Percentiles rank a stretch among this genome's conserved stretches.
Conservation (phyloP, 2,797 vertebrate species). For the Lacerta agilis region DNA sequence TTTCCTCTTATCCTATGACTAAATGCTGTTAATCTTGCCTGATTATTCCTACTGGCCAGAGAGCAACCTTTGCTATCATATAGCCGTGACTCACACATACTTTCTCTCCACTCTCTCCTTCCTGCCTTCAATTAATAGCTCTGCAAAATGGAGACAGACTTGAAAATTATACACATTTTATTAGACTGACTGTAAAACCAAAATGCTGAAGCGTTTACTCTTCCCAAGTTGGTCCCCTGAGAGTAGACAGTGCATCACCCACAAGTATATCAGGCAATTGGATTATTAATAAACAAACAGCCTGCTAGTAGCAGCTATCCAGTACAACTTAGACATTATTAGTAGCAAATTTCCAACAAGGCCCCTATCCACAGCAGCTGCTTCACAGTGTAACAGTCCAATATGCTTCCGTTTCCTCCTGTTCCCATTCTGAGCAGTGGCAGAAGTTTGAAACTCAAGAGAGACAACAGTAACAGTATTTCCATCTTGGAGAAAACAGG, state of each 20-base stretch:
- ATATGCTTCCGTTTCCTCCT: not conserved
- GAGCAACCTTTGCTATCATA: not conserved
- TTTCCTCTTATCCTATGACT: constrained; percentile 2
- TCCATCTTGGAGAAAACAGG: constrained; percentile 10
- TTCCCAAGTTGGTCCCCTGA: constrained; percentile 42
- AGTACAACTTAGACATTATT: not conserved
- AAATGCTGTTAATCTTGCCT: not conserved
- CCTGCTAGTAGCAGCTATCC: constrained; percentile 22
- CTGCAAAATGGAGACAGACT: constrained; percentile 55
- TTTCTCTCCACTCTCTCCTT: constrained; percentile 33
- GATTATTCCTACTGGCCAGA: constrained; percentile 58
- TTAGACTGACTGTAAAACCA: constrained; percentile 50
- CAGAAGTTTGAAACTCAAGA: constrained; percentile 12
- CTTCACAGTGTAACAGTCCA: not conserved
- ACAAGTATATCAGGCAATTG: not conserved
- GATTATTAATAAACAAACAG: constrained; percentile 24
- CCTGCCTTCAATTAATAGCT: constrained; percentile 26
- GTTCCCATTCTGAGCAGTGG: constrained; percentile 19
- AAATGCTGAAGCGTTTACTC: constrained; percentile 27
- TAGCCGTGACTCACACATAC: not conserved
- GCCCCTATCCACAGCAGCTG: constrained; percentile 47
- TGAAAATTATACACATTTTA: constrained; percentile 53
- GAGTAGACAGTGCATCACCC: constrained; percentile 20
- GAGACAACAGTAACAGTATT: constrained; percentile 2
- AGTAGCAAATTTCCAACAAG: not conserved